Percentiles rank a stretch among this genome's conserved stretches.
Evolutionary conservation across 53 echinoderm and acorn worm species (phyloP).

Genomic region (Paracentrotus lividus): DNA sequence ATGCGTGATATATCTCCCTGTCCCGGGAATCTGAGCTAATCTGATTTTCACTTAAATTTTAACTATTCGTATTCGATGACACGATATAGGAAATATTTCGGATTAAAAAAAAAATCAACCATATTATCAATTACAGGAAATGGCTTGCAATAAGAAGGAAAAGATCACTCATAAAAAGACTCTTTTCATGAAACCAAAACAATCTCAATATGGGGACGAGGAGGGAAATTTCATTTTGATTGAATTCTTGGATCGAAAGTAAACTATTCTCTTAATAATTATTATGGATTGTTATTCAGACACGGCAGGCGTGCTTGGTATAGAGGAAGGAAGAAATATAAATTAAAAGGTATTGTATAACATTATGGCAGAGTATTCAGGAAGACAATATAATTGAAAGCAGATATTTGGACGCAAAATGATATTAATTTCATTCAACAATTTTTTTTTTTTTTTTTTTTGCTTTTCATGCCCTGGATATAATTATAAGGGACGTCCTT

Average conservation of each 20-base stretch:
- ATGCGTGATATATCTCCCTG: no score
- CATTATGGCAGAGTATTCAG: no score
- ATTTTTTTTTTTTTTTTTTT: background rate
- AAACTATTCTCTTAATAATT: background rate
- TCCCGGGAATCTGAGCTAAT: no score
- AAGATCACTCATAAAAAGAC: background rate
- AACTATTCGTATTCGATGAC: background rate
- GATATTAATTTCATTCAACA: background rate
- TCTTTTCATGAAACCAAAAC: background rate
- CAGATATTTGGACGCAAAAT: no score
- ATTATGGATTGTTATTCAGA: background rate
- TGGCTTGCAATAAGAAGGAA: background rate
- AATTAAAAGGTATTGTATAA: no score
- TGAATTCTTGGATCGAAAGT: background rate
- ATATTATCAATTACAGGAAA: slow-evolving; percentile 28
- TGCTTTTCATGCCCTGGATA: background rate
- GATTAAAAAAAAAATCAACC: no score
- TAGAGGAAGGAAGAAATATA: background rate
- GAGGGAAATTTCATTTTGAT: background rate
- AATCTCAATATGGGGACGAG: background rate
- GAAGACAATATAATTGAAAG: no score
- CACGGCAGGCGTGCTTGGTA: background rate
- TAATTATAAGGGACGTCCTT: no score
- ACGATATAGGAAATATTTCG: background rate
- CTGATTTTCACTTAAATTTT: no score